Evolutionary conservation across 2,113 vertebrate species (phyloP), one percentile per base, ranked within the genome.

Genomic region (Hystrix cristata): DNA sequence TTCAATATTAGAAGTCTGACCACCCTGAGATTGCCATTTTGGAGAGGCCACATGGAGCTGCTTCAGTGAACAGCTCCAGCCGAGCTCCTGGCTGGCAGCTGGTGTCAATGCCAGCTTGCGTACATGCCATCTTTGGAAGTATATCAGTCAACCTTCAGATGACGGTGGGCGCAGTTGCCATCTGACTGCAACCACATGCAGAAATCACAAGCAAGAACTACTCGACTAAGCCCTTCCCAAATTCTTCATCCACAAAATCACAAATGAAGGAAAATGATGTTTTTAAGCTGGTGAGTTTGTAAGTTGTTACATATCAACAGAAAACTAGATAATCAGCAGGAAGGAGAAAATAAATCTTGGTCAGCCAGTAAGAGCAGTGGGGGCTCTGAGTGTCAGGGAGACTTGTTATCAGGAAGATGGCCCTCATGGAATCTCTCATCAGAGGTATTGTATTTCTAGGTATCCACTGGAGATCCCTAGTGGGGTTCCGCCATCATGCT

Each of bases 321-420:
- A 88, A 90, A 92, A 71, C 13, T 55, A 48, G 46, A 95, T 53
- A 48, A 65, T 85, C 48, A n/a, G 8, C 5, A 87, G 90, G 27
- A 86, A 96, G 43, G 43, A 87, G 14, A 92, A 87, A 92, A 95
- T 83, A 43, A 87, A 65, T 83, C 85, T 60, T 95, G 67, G 13
- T 78, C 34, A 95, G 8, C 27, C 7, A 67, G 46, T 87, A 91
- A 57, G 23, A 88, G 21, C 18, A 87, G 57, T 43, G n/a, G 16
- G 38, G 43, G 7, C 23, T 92, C 53, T 64, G 76, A 94, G 69
- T 84, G 38, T 57, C 48, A 21, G 43, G 27, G 29, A 92, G 16
- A 96, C 90, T 94, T 71, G 7, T 53, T 29, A 78, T n/a, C 27
- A 74, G 90, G 76, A 95, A 4, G 55, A 25, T 67, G 51, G 7